Evolutionary conservation across 2,797 vertebrate species (phyloP).

Genomic region (Enoplosus armatus): DNA sequence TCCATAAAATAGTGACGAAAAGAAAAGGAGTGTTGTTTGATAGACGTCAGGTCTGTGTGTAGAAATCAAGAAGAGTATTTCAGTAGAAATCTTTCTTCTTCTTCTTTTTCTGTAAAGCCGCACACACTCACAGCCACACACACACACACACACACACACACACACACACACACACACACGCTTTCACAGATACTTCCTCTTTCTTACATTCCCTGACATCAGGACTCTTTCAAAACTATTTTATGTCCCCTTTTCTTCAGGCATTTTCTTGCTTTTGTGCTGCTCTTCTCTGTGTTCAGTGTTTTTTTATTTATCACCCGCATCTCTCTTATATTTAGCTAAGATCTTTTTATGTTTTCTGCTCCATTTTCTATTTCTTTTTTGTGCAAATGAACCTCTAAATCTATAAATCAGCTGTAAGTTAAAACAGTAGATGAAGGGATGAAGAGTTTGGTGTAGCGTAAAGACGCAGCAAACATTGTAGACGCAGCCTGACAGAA

Average conservation of each 20-base stretch:
- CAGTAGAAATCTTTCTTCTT: not conserved
- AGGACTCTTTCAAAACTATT: not conserved
- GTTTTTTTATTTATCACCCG: not conserved
- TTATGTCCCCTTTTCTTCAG: not conserved
- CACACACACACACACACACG: not conserved
- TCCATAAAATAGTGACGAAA: not conserved
- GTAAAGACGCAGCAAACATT: constrained; percentile 58
- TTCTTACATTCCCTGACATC: not conserved
- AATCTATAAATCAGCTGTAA: constrained; percentile 61
- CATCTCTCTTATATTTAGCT: constrained; percentile 3
- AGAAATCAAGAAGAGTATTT: not conserved
- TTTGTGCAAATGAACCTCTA: constrained; percentile 43
- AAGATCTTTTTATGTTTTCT: too few relatives aligned
- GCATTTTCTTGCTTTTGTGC: not conserved
- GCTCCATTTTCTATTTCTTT: constrained; percentile 5
- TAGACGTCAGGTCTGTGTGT: not conserved
- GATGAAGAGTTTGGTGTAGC: constrained; percentile 29
- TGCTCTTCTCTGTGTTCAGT: not conserved
- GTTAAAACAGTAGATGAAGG: constrained; percentile 42
- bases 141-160: not conserved
- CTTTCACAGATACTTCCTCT: not conserved
- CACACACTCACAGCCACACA: not conserved
- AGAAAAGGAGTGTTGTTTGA: not conserved
- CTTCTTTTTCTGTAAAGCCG: not conserved
- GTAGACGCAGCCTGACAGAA: constrained; percentile 16